phyloP scores from a whole-genome alignment of 2,888 invertebrate genomes.

The Cataglyphis albicans region DNA sequence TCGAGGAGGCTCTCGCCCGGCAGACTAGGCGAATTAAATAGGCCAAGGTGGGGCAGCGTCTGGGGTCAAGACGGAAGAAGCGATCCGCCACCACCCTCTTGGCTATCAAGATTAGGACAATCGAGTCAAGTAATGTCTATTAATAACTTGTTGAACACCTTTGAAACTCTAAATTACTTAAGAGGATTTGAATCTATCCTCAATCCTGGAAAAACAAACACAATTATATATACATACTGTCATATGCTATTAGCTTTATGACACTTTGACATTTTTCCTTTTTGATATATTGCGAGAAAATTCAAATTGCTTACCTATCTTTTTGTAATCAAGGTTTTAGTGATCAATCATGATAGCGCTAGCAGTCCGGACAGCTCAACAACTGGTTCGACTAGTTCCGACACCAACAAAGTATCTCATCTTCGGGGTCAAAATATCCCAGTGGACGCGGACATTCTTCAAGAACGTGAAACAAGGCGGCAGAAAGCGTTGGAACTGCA shows the following conservation, averaged over 20 bases:
- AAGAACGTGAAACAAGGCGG: slow-evolving; percentile 93
- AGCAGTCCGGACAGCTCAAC: slow-evolving; percentile 83
- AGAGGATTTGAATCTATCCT: neutral
- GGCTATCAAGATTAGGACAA: slow-evolving; percentile 84
- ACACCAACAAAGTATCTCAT: slow-evolving; percentile 88
- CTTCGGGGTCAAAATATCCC: slow-evolving; percentile 95
- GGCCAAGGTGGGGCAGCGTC: slow-evolving; percentile 83
- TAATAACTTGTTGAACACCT: slow-evolving; percentile 16
- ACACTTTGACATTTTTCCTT: neutral
- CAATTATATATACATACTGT: neutral
- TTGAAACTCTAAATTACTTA: neutral
- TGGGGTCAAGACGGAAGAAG: slow-evolving; percentile 81
- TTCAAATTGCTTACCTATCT: neutral
- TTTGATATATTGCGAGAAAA: neutral
- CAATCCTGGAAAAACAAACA: neutral
- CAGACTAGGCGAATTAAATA: slow-evolving; percentile 80
- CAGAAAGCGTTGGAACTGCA: slow-evolving; percentile 95
- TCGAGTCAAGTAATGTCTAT: slow-evolving; percentile 79
- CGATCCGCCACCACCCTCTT: slow-evolving; percentile 84
- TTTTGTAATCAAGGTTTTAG: slow-evolving; percentile 85
- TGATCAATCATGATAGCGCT: slow-evolving; percentile 87
- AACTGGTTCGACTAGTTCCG: slow-evolving; percentile 80
- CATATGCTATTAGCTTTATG: neutral
- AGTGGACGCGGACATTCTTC: slow-evolving; percentile 92
- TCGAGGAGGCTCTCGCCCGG: slow-evolving; percentile 78